Evolutionary conservation across 2,888 invertebrate species (phyloP).

Genomic region (Tachina fera): DNA sequence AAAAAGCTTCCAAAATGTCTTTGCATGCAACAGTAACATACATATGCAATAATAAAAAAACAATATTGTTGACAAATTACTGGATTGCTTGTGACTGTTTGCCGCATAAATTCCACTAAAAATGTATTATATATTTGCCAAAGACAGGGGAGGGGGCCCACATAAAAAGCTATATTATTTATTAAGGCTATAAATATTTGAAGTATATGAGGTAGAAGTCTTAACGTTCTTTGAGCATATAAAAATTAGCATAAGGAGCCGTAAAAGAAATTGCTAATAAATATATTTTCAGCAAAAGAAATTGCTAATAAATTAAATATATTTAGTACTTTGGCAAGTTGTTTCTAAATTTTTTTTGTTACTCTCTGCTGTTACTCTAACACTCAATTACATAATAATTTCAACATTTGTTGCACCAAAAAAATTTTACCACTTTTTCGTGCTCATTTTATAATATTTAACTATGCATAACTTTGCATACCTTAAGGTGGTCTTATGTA

Average conservation of each 20-base stretch:
- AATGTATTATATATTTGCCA: not conserved
- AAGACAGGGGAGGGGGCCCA: not conserved
- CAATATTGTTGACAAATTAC: not conserved
- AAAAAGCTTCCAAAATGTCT: too few species aligned
- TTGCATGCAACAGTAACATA: not conserved
- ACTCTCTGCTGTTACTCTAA: not conserved
- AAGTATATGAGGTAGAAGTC: not conserved
- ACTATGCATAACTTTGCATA: conserved; percentile 47
- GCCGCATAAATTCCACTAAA: not conserved
- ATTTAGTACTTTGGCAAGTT: not conserved
- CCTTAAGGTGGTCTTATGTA: conserved; percentile 20
- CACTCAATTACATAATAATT: not conserved
- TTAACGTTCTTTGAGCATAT: not conserved
- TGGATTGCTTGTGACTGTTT: not conserved
- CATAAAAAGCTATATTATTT: not conserved
- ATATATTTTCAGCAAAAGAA: too few species aligned
- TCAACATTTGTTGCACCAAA: not conserved
- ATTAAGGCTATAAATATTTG: not conserved
- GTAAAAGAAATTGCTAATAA: not conserved
- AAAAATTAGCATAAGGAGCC: not conserved
- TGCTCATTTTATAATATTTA: not conserved
- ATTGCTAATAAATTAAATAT: not conserved
- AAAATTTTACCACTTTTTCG: not conserved
- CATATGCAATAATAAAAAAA: conserved; percentile 27
- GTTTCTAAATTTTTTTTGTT: not conserved